A percentile compares a stretch with the other conserved stretches of the same genome.
Evolutionary conservation across 2,888 invertebrate species (phyloP).

Genomic region (Argyresthia albistria): DNA sequence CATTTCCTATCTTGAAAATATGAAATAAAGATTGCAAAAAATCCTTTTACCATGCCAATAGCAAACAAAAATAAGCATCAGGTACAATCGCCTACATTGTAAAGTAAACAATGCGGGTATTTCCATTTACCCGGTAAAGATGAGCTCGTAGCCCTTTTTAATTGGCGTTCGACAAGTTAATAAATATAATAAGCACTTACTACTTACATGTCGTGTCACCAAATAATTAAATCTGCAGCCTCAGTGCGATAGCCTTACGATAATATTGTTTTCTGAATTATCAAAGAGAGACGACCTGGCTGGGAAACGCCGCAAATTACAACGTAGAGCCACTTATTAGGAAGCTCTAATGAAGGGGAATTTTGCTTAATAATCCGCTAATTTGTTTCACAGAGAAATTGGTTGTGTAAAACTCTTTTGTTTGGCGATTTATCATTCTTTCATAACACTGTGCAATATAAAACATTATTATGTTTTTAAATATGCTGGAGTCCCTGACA

Average conservation of each 20-base stretch:
- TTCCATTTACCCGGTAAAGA: neutral
- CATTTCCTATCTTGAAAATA: too few species aligned
- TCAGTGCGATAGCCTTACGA: slow-evolving; percentile 20
- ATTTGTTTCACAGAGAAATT: neutral
- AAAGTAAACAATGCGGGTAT: neutral
- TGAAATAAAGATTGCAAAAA: too few species aligned
- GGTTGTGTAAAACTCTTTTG: too few species aligned
- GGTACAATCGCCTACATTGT: too few species aligned
- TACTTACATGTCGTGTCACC: slow-evolving; percentile 22
- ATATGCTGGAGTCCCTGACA: too few species aligned
- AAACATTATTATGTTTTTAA: too few species aligned
- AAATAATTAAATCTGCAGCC: slow-evolving; percentile 28
- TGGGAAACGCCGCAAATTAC: slow-evolving; percentile 1
- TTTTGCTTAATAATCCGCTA: neutral
- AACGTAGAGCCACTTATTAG: neutral
- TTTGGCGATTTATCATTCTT: too few species aligned
- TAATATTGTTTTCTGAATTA: slow-evolving; percentile 11
- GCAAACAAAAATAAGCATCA: too few species aligned
- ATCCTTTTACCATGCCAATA: too few species aligned
- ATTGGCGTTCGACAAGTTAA: too few species aligned
- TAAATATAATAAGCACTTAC: neutral
- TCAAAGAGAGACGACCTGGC: slow-evolving; percentile 12
- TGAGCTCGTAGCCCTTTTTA: neutral
- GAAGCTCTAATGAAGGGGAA: neutral
- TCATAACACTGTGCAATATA: too few species aligned